These are phyloP conservation scores for Neogale vison DNA, from an alignment of 2,113 vertebrate genomes.

Conservation along the genomic window DNA sequence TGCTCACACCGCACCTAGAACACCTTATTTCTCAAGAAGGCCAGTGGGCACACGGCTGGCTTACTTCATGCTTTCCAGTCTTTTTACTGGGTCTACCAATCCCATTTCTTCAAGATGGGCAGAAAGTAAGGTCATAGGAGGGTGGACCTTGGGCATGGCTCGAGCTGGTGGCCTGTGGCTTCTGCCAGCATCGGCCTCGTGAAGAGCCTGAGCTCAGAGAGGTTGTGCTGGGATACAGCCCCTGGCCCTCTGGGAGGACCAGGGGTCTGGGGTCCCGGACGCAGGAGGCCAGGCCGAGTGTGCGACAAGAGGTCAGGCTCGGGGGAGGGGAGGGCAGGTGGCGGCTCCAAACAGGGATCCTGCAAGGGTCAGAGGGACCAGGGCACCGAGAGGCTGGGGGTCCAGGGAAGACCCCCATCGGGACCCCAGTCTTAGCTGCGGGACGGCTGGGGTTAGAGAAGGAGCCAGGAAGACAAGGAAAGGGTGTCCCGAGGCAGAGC, in stretches of 20 bases:
- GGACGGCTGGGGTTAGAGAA: neutral
- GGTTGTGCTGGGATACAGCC: accelerated
- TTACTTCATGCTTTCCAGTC: neutral
- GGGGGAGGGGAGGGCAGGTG: accelerated
- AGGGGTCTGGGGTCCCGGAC: neutral
- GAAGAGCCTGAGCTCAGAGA: neutral
- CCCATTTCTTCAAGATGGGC: neutral
- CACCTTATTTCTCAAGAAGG: neutral
- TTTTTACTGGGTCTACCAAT: neutral
- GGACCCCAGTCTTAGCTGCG: accelerated
- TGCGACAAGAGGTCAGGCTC: neutral
- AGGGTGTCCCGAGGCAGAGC: neutral
- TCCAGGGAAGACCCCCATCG: neutral
- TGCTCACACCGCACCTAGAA: neutral
- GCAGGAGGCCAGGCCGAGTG: accelerated
- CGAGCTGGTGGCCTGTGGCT: neutral
- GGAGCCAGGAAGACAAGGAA: neutral
- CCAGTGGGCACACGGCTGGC: accelerated
- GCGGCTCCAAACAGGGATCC: neutral
- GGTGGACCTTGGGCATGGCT: accelerated
- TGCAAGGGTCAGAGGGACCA: neutral
- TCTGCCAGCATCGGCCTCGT: neutral
- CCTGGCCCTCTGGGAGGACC: no score
- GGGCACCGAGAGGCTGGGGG: neutral
- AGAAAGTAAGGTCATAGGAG: neutral